Percentiles rank a stretch among this genome's conserved stretches.
These are phyloP conservation scores for Chlamydotis undulata DNA, from an alignment of 2,113 vertebrate species.

Conservation along the genomic window DNA sequence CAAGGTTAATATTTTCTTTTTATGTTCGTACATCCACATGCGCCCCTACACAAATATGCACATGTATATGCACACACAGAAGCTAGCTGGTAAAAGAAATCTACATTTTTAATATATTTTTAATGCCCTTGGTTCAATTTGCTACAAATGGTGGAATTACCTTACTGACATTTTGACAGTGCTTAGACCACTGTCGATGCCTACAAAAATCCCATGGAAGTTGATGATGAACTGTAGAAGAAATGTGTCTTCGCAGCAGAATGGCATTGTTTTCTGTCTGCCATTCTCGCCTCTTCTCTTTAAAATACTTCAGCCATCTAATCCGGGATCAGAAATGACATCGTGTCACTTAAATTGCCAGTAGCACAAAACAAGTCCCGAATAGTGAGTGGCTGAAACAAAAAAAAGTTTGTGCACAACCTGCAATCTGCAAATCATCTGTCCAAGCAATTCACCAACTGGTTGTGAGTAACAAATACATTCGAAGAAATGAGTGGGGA, in stretches of 20 bases:
- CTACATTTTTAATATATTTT: neutral
- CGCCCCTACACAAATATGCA: neutral
- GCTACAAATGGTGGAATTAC: neutral
- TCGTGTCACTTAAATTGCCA: neutral
- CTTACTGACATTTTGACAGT: neutral
- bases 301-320: slow-evolving; percentile 29
- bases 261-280: neutral
- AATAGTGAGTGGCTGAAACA: neutral
- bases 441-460: neutral
- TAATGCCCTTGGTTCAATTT: neutral
- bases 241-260: slow-evolving; percentile 36
- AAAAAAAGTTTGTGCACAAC: neutral
- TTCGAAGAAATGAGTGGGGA: neutral
- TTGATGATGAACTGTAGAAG: neutral
- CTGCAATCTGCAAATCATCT: neutral
- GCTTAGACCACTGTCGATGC: neutral
- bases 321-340: slow-evolving; percentile 33
- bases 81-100: neutral
- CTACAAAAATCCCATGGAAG: neutral
- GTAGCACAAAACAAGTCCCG: neutral
- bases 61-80: neutral
- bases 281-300: neutral
- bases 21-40: fast-evolving
- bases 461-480: neutral
- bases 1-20: neutral